Evolutionary conservation across 1,140 invertebrate genomes (phyloP).

Genomic region (Tetramorium alpestre): DNA sequence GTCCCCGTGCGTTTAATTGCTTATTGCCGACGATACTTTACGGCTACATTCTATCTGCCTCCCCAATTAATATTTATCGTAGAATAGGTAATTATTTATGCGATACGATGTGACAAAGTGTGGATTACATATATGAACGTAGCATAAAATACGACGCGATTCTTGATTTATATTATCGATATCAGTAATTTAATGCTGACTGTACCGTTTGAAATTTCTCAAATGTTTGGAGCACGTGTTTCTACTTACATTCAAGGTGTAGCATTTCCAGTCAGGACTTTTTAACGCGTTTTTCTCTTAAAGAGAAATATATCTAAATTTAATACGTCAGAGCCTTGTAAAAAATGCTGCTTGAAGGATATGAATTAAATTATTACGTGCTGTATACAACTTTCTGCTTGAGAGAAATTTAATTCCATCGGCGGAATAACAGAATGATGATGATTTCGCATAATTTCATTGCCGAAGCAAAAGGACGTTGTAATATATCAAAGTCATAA

Average conservation of each 20-base stretch:
- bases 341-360: background rate
- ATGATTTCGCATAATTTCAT: conserved; percentile 51
- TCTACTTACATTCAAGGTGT: background rate
- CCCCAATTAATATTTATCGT: conserved; percentile 27
- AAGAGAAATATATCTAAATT: background rate
- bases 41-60: background rate
- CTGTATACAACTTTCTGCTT: background rate
- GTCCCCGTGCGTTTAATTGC: conserved; percentile 51
- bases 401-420: conserved; percentile 17
- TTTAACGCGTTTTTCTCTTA: background rate
- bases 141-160: background rate
- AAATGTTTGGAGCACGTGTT: background rate
- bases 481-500: conserved; percentile 43
- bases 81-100: background rate
- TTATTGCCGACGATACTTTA: conserved; percentile 30
- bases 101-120: background rate
- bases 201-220: background rate
- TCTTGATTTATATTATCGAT: conserved; percentile 9
- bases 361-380: conserved; percentile 14
- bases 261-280: background rate
- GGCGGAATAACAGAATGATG: background rate
- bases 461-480: background rate
- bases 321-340: background rate
- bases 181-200: background rate
- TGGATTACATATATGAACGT: background rate